Evolutionary conservation across 1,140 invertebrate genomes (phyloP).

Genomic region (Linepithema humile): DNA sequence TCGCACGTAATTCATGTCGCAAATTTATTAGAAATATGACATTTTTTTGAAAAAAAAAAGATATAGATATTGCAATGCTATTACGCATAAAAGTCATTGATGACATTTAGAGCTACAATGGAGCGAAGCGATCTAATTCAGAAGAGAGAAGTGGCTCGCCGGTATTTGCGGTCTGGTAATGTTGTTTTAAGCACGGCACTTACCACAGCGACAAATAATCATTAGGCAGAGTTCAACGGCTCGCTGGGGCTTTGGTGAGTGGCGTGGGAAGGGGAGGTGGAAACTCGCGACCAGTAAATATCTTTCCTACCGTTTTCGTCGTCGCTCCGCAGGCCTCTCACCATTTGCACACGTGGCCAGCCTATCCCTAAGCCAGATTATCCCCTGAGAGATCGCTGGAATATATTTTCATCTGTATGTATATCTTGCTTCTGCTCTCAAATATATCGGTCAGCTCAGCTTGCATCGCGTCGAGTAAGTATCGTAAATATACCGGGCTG

Average conservation of each 20-base stretch:
- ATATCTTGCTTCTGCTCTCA: slow-evolving; percentile 59
- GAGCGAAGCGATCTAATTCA: slow-evolving; percentile 55
- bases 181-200: slow-evolving; percentile 76
- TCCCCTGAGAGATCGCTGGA: slow-evolving; percentile 73
- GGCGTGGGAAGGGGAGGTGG: slow-evolving; percentile 55
- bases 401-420: slow-evolving; percentile 75
- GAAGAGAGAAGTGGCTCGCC: slow-evolving; percentile 57
- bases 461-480: slow-evolving; percentile 44
- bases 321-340: slow-evolving; percentile 26
- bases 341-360: slow-evolving; percentile 53
- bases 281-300: slow-evolving; percentile 65
- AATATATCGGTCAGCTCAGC: slow-evolving; percentile 68
- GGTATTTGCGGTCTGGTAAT: slow-evolving; percentile 72
- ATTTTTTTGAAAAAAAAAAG: neutral
- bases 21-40: slow-evolving; percentile 7
- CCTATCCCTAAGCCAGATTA: slow-evolving; percentile 76
- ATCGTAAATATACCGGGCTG: neutral
- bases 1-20: neutral
- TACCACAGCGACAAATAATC: slow-evolving; percentile 77
- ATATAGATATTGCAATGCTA: slow-evolving; percentile 9
- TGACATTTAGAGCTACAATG: slow-evolving; percentile 31
- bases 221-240: slow-evolving; percentile 75
- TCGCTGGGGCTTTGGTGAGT: slow-evolving; percentile 18
- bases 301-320: slow-evolving; percentile 65
- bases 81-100: slow-evolving; percentile 12